Evolutionary conservation across 2,888 invertebrate genomes (phyloP).

Genomic region (Alentia gelatinosa): DNA sequence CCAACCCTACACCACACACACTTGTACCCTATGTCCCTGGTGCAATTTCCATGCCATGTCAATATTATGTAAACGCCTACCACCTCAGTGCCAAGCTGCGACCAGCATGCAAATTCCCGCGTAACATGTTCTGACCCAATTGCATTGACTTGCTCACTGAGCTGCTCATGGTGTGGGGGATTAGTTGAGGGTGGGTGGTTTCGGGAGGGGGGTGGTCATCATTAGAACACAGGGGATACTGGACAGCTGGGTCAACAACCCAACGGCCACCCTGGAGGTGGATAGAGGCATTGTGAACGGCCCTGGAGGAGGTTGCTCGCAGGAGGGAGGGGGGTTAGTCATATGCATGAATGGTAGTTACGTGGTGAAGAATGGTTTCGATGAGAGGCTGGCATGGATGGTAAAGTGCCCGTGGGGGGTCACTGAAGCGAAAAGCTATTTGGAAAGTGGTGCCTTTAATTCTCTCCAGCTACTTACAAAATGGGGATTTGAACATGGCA

Average conservation of each 20-base stretch:
- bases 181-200: background rate
- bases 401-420: background rate
- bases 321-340: background rate
- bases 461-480: background rate
- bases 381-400: background rate
- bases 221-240: background rate
- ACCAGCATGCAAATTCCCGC: slow-evolving; percentile 24
- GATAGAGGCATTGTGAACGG: background rate
- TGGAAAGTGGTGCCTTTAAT: too few species aligned
- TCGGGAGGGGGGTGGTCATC: background rate
- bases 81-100: background rate
- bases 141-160: background rate
- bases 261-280: background rate
- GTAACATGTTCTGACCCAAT: slow-evolving; percentile 30
- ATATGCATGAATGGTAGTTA: background rate
- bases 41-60: background rate
- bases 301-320: background rate
- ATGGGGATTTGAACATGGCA: background rate
- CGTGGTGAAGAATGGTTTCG: too few species aligned
- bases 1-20: slow-evolving; percentile 5
- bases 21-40: background rate
- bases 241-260: background rate
- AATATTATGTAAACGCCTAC: background rate
- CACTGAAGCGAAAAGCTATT: too few species aligned
- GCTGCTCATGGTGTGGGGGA: background rate